A percentile compares a stretch with the other conserved stretches of the same genome.
Evolutionary conservation across 2,113 vertebrate genomes (phyloP).

Genomic region (Phyllopteryx taeniolatus): DNA sequence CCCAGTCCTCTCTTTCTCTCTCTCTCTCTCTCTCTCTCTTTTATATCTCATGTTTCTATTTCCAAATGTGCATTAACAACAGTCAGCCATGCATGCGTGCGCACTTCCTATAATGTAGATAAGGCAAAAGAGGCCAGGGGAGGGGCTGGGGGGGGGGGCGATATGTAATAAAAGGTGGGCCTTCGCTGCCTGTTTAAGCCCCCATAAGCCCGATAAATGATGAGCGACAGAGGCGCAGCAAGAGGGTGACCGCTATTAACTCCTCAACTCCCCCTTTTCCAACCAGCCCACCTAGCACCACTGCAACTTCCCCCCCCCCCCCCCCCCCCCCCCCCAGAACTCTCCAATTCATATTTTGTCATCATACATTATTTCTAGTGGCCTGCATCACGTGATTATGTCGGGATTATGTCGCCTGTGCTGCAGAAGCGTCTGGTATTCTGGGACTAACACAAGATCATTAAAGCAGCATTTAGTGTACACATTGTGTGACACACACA

Average conservation of each 20-base stretch:
- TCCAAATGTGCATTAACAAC: constrained; percentile 66
- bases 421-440: constrained; percentile 54
- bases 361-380: neutral
- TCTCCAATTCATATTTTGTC: neutral
- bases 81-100: constrained; percentile 62
- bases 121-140: constrained; percentile 30
- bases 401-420: neutral
- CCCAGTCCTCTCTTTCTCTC: neutral
- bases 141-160: constrained; percentile 43
- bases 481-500: constrained; percentile 3
- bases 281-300: constrained; percentile 34
- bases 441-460: constrained; percentile 66
- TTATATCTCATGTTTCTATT: constrained; percentile 68
- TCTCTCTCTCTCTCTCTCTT: neutral
- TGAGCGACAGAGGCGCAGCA: constrained; percentile 75
- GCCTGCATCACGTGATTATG: neutral
- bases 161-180: constrained; percentile 72
- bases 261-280: constrained; percentile 57
- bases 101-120: constrained; percentile 68
- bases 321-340: constrained; percentile 49
- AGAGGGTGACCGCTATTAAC: constrained; percentile 78
- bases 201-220: constrained; percentile 77
- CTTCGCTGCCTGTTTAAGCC: constrained; percentile 73
- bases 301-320: constrained; percentile 70
- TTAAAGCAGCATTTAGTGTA: constrained; percentile 67